Evolutionary conservation across 2,888 invertebrate species (phyloP).

Genomic region (Margaritifera margaritifera): DNA sequence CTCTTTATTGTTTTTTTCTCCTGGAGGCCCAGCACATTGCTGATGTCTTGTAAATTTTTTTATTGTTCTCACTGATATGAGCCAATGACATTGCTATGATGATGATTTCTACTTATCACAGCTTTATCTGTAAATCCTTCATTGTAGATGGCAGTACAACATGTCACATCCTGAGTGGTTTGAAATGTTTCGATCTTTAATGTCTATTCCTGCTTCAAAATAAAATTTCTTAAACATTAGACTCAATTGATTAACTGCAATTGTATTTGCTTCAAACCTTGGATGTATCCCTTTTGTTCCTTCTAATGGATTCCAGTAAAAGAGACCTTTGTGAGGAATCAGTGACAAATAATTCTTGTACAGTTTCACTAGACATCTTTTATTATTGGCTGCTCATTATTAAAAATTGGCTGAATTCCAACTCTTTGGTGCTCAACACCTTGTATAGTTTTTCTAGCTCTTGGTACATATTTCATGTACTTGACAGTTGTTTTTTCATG

Average conservation of each 20-base stretch:
- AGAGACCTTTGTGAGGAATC: slow-evolving; percentile 2
- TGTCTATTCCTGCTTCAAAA: no score
- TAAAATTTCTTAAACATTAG: slow-evolving; percentile 7
- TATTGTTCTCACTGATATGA: slow-evolving; percentile 14
- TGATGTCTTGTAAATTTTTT: no score
- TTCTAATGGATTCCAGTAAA: slow-evolving; percentile 2
- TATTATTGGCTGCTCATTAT: slow-evolving; percentile 6
- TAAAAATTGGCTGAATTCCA: neutral
- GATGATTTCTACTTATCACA: slow-evolving; percentile 6
- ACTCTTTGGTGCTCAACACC: slow-evolving; percentile 1
- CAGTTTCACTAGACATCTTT: neutral
- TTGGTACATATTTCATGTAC: slow-evolving; percentile 3
- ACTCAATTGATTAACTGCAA: neutral
- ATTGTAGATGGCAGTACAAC: slow-evolving; percentile 8
- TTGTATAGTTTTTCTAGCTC: slow-evolving; percentile 7
- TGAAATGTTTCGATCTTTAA: neutral
- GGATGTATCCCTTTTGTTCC: neutral
- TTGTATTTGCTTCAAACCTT: no score
- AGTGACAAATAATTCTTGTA: slow-evolving; percentile 3
- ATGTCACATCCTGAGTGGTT: slow-evolving; percentile 10
- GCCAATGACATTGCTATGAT: slow-evolving; percentile 2
- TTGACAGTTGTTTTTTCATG: neutral
- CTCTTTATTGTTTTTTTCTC: no score
- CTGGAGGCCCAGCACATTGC: no score
- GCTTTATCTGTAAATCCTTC: slow-evolving; percentile 10